Evolutionary conservation across 2,113 vertebrate genomes (phyloP), one percentile per base, ranked within the genome.

Genomic region (Camarhynchus parvulus): DNA sequence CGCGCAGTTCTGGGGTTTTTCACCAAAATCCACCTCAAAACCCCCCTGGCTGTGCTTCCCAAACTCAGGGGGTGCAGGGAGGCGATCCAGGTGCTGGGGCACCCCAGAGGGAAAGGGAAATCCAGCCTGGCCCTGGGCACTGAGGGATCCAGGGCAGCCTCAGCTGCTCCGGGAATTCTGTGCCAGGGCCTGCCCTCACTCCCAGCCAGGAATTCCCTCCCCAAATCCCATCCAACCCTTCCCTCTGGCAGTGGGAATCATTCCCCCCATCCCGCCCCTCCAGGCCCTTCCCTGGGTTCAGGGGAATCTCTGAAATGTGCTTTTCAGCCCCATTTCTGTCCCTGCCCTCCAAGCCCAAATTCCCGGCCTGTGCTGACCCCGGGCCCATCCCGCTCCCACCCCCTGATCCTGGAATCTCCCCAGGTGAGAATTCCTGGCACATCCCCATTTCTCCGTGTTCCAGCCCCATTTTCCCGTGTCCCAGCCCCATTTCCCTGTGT

Each of bases 31-130:
- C 31, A 3, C 0, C 13, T 5, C 8, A 2, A 2, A 39, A 33
- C 14, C 28, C 42, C 9, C 17, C 23, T 2, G 59, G 6, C 0
- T 4, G 13, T 1, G 37, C 8, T 24, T 50, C 3, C 12, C n/a
- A 2, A 4, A 4, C 5, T 49, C 25, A 2, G 73, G 39, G 39
- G 39, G 11, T 39, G 39, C 39, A 39, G 39, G 37, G 49, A 7
- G 44, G 7, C 0, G 24, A 16, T 28, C 7, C 4, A 0, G 3
- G 4, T 0, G 50, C 37, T 15, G 80, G 1, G 49, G 0, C 31
- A 31, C 18, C 20, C 5, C 22, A 8, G 47, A 19, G 33, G 68
- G 87, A 27, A 39, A 50, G 10, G 15, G 16, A 39, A 27, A 3
- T 20, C 59, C 86, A 35, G 1, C 31, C 49, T 13, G 49, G n/a